Evolutionary conservation across 2,113 vertebrate species (phyloP).

Genomic region (Melanotaenia duboulayi): DNA sequence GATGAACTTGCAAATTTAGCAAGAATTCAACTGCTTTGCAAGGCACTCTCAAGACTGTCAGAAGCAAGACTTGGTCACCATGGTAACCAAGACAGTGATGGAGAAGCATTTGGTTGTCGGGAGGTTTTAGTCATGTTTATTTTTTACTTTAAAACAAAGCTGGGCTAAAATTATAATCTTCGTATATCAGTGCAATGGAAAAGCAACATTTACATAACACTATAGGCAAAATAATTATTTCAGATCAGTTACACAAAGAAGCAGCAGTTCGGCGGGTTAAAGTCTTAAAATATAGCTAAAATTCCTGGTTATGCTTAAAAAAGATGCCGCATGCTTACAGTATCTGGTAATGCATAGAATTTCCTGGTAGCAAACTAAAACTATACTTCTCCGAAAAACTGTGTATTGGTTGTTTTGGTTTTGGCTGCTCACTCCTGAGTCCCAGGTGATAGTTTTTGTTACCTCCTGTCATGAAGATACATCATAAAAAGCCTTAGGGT

Average conservation of each 20-base stretch:
- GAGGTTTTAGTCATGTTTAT: neutral
- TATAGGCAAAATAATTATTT: neutral
- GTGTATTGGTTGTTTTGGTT: slow-evolving; percentile 52
- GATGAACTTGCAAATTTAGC: neutral
- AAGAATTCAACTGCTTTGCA: neutral
- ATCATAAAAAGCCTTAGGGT: slow-evolving; percentile 63
- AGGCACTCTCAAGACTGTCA: neutral
- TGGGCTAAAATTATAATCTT: neutral
- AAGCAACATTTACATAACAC: neutral
- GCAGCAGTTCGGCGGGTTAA: neutral
- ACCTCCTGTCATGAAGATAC: slow-evolving; percentile 73
- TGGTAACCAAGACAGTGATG: neutral
- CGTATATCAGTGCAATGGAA: neutral
- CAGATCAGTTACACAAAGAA: neutral
- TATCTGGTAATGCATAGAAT: neutral
- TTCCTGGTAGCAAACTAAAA: neutral
- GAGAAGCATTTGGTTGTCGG: neutral
- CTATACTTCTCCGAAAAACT: slow-evolving; percentile 12
- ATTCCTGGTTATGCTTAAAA: neutral
- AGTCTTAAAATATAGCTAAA: neutral
- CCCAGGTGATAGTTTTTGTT: slow-evolving; percentile 75
- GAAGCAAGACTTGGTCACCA: neutral
- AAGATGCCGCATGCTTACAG: neutral
- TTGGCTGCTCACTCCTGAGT: slow-evolving; percentile 54
- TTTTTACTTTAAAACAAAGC: neutral